Base-by-base conservation (phyloP, 2,797 vertebrate genomes). In the Petrocephalus schoutedeni region DNA sequence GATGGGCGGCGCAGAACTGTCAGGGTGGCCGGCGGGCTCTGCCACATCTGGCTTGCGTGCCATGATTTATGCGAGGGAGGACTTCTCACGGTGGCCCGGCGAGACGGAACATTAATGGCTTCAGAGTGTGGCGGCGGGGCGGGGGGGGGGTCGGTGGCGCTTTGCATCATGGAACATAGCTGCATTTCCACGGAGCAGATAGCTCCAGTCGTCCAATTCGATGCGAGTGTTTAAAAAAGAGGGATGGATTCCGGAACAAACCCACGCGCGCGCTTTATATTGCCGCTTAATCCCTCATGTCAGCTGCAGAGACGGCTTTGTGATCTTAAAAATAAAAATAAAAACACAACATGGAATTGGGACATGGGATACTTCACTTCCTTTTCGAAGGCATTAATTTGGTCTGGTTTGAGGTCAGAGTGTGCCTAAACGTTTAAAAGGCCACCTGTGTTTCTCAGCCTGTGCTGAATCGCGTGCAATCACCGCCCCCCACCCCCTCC, bases 21-120 rank as follows among this genome's bases (percentile, higher is more conserved):
- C 92, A 85, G 53, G 85, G 91, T 91, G 91, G 85, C 93, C 90
- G 91, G 91, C 85, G 92, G 89, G 88, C 88, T 57, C 59, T 36
- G 8, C 88, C 88, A 41, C 74, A 89, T 71, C 21, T 84, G 87
- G 87, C 89, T 89, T 87, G 87, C 88, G 85, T 88, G 87, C 41
- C 32, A 36, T 84, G 87, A 90, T 86, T 89, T 86, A 86, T 59
- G 56, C 19, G 8, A 23, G 54, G 32, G 56, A 80, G 64, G 9
- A 45, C 32, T 16, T 61, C 41, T 58, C 56, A 49, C 21, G 32
- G 56, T 23, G 53, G 58, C 88, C 86, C 21, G 85, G 82, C 64
- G 45, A 45, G 41, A 86, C 54, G n/a, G 56, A 21, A 59, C 88
- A 28, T 67, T 14, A 80, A 77, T 12, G 57, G n/a, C 88, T 57